Percentiles rank a stretch among this genome's conserved stretches.
Evolutionary conservation across 1,140 invertebrate species (phyloP).

Genomic region (Myzus persicae): DNA sequence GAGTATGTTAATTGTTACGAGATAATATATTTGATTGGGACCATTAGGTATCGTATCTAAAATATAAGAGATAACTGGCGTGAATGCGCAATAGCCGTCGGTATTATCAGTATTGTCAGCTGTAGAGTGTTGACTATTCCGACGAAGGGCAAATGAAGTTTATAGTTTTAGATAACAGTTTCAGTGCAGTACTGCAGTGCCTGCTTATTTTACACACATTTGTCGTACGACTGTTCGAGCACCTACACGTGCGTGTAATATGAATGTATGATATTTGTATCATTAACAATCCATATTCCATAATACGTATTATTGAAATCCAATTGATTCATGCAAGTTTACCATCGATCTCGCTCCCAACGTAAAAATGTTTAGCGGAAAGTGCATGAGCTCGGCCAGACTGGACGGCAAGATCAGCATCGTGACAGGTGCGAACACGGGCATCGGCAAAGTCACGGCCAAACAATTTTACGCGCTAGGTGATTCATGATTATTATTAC

Average conservation of each 20-base stretch:
- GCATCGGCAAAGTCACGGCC: constrained; percentile 71
- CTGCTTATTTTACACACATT: too few species aligned
- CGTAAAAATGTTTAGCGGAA: constrained; percentile 57
- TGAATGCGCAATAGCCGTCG: neutral
- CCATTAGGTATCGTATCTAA: too few species aligned
- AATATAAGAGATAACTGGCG: neutral
- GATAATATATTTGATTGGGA: too few species aligned
- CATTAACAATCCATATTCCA: neutral
- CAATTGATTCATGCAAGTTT: neutral
- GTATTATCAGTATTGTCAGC: neutral
- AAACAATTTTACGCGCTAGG: constrained; percentile 68
- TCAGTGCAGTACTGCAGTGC: too few species aligned
- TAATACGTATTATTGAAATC: neutral
- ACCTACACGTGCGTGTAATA: neutral
- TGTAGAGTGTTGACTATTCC: neutral
- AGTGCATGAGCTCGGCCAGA: constrained; percentile 62
- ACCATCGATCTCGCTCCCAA: neutral
- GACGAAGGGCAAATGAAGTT: neutral
- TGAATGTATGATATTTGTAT: neutral
- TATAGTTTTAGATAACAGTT: neutral
- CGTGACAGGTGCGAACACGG: constrained; percentile 71
- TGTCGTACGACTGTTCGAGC: neutral
- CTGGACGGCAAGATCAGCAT: constrained; percentile 69
- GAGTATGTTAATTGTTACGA: too few species aligned
- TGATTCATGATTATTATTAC: constrained; percentile 58